Evolutionary conservation across 2,888 invertebrate species (phyloP), one percentile per base, ranked within the genome.

Genomic region (Zhuqinia jingwanae): DNA sequence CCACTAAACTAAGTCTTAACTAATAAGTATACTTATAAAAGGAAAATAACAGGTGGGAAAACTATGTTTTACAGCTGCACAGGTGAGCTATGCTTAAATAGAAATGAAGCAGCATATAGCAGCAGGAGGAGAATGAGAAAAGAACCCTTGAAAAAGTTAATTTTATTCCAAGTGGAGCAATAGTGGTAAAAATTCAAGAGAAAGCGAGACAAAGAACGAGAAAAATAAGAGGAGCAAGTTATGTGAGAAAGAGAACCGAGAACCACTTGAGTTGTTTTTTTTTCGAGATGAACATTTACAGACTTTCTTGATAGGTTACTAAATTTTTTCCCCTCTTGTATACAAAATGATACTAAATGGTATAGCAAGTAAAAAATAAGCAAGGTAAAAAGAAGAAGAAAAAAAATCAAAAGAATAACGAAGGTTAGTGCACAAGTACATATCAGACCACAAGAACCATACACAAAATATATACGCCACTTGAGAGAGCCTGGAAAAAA

Each of bases 131-230:
- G 25, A 17, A 8, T 36, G 13, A 17, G 42, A 22, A 42, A 42
- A 65, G 17, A 10, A 10, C 36, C 25, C 65, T 65, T 36, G 30
- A 42, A 45, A 68, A 68, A 42, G 68, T 68, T 68, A 68, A 45
- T 68, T 68, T 45, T 42, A 68, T 68, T 68, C 68, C 68, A 13
- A 68, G 45, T 20, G 68, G 68, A 68, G 68, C 68, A 68, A 68
- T 68, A 5, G 36, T 68, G n/a, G 11, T 68, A 10, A 36, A n/a
- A n/a, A n/a, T n/a, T n/a, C n/a, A n/a, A n/a, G n/a, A n/a, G n/a
- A n/a, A n/a, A n/a, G n/a, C n/a, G n/a, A n/a, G 20, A 42, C 0
- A 17, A 17, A 68, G 20, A 3, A 20, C 6, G 20, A 36, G 36
- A 36, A 36, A 36, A 36, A 63, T n/a, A 68, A 68, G 45, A 42